These are phyloP conservation scores for Lepilemur septentrionalis DNA, from an alignment of 2,797 vertebrate species.

Conservation along the genomic window DNA sequence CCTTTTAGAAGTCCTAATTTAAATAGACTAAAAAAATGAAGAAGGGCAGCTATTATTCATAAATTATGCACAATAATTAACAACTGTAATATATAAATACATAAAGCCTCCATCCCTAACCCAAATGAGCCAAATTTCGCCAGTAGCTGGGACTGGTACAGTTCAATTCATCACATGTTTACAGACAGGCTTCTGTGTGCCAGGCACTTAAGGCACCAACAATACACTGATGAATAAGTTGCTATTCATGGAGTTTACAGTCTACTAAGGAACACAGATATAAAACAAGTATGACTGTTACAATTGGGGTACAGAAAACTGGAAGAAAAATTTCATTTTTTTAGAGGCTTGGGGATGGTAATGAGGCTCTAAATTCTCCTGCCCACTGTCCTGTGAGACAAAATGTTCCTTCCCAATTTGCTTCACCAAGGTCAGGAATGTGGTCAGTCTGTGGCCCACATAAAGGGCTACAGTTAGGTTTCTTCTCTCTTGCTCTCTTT, in stretches of 20 bases:
- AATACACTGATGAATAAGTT: not conserved
- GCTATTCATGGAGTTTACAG: not conserved
- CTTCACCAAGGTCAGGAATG: not conserved
- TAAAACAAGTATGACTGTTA: not conserved
- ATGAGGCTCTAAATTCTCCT: not conserved
- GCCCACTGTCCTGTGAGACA: not conserved
- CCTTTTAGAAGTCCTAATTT: conserved; percentile 44
- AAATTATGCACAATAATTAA: not conserved
- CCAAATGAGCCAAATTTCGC: not conserved
- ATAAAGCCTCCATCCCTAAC: not conserved
- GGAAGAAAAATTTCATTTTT: not conserved
- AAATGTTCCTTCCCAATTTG: not conserved
- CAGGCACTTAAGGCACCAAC: not conserved
- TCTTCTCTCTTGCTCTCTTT: not conserved
- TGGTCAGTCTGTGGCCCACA: not conserved
- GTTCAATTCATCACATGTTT: not conserved
- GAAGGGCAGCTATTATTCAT: not conserved
- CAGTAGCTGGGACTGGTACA: not conserved
- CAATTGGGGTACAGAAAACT: not conserved
- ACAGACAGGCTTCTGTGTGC: not conserved
- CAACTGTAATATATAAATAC: not conserved
- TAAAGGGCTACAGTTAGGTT: not conserved
- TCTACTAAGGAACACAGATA: not conserved
- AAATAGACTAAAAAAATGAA: conserved; percentile 1
- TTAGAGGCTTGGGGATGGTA: not conserved